Conservation (phyloP, 2,113 vertebrate species). For the Etheostoma spectabile region DNA sequence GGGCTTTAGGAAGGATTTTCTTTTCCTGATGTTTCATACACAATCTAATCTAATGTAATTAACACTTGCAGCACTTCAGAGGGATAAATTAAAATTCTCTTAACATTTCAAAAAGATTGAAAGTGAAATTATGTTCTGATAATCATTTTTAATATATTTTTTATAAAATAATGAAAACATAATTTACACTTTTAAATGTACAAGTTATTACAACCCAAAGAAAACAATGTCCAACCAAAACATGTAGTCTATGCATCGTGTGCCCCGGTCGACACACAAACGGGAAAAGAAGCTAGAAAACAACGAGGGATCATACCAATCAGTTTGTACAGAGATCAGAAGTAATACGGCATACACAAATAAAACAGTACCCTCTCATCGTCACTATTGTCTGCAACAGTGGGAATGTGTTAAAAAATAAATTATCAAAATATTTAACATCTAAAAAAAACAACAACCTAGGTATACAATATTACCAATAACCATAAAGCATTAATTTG, state of each 20-base stretch:
- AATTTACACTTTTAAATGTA: conserved; percentile 89
- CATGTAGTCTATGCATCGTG: conserved; percentile 33
- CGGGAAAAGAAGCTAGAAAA: conserved; percentile 19
- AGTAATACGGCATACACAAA: conserved; percentile 60
- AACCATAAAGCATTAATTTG: conserved; percentile 77
- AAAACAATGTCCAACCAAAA: conserved; percentile 68
- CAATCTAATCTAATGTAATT: too few species aligned
- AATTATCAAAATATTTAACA: conserved; percentile 85
- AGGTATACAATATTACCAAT: conserved; percentile 69
- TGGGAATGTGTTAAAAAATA: conserved; percentile 82
- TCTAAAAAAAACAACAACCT: conserved; percentile 71
- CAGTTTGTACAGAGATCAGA: conserved; percentile 69
- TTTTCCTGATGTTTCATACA: too few species aligned
- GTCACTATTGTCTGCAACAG: conserved; percentile 72
- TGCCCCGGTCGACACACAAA: conserved; percentile 40
- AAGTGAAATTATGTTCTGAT: conserved; percentile 61
- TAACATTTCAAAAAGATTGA: conserved; percentile 18
- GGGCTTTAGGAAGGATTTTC: too few species aligned
- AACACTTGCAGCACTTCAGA: not conserved
- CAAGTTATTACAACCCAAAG: conserved; percentile 86
- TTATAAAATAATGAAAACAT: conserved; percentile 89
- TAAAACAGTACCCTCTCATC: conserved; percentile 74
- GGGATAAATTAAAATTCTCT: not conserved
- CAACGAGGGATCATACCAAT: conserved; percentile 57
- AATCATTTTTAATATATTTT: conserved; percentile 79